Evolutionary conservation across 2,113 vertebrate species (phyloP), one percentile per base, ranked within the genome.

Genomic region (Rhagologus leucostigma): DNA sequence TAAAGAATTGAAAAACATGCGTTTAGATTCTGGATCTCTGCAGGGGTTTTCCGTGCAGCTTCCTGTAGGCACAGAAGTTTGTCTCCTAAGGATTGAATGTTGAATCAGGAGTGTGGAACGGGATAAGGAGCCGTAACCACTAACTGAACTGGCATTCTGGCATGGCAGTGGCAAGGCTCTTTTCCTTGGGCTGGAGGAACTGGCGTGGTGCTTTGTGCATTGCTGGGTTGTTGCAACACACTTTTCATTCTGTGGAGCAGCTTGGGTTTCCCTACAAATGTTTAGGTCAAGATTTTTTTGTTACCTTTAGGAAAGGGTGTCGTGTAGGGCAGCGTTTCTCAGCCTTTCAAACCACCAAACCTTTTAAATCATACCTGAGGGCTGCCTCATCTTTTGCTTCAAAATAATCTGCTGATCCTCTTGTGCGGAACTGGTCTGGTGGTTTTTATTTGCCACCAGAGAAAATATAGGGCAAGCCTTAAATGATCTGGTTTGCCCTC

Each of bases 191-290:
- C 39, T 37, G 57, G 30, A 70, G 52, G 17, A 56, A 7, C 29
- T 35, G 57, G 10, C 0, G 0, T 9, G n/a, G 13, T 70, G 19
- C 33, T 55, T 14, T 18, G 7, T 21, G 32, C 26, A 2, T 17
- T 37, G 4, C 2, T 71, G 52, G n/a, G 41, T 83, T 71, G 35
- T 50, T 67, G 27, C 62, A 80, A 10, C 1, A 3, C 10, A 0
- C 7, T 52, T 30, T 30, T 60, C 29, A 10, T 84, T 57, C 63
- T 13, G 24, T 42, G 60, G 23, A 41, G 26, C 44, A 57, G 35
- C 3, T 55, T 82, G 20, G 26, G 57, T 77, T 56, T 70, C 33
- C 33, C 3, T 22, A 1, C 9, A 33, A 32, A 19, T 12, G 9
- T 39, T 80, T 11, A 33, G 46, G 26, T 74, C n/a, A 11, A n/a